Evolutionary conservation across 2,797 vertebrate genomes (phyloP), one percentile per base, ranked within the genome.

Genomic region (Oreortyx pictus): DNA sequence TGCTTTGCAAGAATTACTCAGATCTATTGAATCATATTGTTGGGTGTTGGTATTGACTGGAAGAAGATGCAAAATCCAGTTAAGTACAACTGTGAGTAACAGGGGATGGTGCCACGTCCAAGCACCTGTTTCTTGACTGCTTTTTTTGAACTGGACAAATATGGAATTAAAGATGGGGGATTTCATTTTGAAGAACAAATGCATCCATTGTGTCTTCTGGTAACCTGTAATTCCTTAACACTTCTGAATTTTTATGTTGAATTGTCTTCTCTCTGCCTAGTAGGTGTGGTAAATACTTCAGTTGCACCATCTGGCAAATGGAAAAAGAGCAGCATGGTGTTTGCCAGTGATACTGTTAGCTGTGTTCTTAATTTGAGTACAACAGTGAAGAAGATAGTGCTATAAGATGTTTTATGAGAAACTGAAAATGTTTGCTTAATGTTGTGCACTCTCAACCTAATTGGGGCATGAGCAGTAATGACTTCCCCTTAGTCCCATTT

Each of bases 261-360:
- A 41, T 56, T 84, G 67, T 80, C 27, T 86, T 74, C 10, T 50
- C 31, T 23, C 70, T 11, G 16, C 62, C 37, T 11, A 73, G 39
- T 93, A 78, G 86, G 79, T 20, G 52, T 23, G 22, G 31, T 56
- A 41, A 82, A 84, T 52, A 11, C 52, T 88, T 79, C 33, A 70
- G 15, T 74, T 88, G 14, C 15, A 71, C 33, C 29, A 27, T 87
- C 22, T 90, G 60, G 33, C 86, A 74, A 49, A 46, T 39, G 33
- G 47, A 44, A 56, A 74, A 90, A 91, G 52, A 92, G 35, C 44
- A 90, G 60, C 33, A 11, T 71, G 52, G 82, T 87, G 77, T 68
- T 94, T 95, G 52, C 61, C n/a, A 74, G 68, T 77, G 67, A 52
- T 82, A 52, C 35, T 86, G 11, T 24, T 79, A 90, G 33, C 44